Evolutionary conservation across 2,888 invertebrate species (phyloP).

Genomic region (Ormyrus thymus): DNA sequence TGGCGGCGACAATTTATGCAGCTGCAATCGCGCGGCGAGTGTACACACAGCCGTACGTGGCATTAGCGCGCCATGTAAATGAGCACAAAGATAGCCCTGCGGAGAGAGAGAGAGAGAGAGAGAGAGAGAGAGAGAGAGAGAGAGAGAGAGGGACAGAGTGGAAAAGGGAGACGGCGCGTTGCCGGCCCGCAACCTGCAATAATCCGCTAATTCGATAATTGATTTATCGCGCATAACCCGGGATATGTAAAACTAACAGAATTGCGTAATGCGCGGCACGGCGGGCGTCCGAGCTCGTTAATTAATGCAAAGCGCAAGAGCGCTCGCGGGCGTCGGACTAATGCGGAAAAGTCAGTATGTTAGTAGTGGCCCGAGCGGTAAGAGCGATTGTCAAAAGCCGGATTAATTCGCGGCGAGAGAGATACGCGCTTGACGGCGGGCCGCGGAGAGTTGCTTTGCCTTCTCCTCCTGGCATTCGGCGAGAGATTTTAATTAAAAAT

Average conservation of each 20-base stretch:
- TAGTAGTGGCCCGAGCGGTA: background rate
- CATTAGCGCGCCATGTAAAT: conserved; percentile 62
- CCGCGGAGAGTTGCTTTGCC: too few relatives aligned
- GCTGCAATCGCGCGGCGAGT: conserved; percentile 50
- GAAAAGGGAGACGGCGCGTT: background rate
- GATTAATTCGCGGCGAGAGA: conserved; percentile 13
- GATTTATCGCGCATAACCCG: conserved; percentile 66
- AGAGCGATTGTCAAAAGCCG: conserved; percentile 12
- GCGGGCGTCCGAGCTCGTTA: conserved; percentile 51
- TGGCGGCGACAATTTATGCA: conserved; percentile 60
- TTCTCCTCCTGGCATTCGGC: too few relatives aligned
- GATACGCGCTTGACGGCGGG: too few relatives aligned
- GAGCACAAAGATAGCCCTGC: conserved; percentile 44
- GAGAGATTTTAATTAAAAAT: too few relatives aligned
- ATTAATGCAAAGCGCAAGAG: conserved; percentile 61
- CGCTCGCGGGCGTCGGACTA: conserved; percentile 5
- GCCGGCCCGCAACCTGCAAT: conserved; percentile 59
- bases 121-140: background rate
- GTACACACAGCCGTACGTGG: conserved; percentile 58
- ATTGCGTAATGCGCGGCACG: conserved; percentile 57
- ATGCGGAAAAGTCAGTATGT: conserved; percentile 47
- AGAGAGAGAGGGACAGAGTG: background rate
- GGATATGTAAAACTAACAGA: conserved; percentile 62
- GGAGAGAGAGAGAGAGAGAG: background rate
- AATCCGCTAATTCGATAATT: conserved; percentile 72